Evolutionary conservation across 2,888 invertebrate species (phyloP).

Genomic region (Adineta ricciae): DNA sequence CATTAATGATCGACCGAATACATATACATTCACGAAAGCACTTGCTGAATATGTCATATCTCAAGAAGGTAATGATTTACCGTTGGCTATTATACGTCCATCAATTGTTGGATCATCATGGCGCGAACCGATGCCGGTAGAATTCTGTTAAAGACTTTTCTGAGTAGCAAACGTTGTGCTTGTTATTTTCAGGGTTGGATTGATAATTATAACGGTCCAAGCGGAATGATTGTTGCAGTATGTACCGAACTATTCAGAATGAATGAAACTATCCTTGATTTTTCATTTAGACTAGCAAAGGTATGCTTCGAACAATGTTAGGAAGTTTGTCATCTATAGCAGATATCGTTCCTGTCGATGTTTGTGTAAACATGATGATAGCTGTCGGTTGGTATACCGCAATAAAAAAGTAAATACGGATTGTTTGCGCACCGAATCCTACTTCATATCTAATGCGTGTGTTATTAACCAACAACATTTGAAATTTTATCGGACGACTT

Average conservation of each 20-base stretch:
- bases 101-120: conserved; percentile 74
- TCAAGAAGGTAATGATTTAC: conserved; percentile 65
- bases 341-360: conserved; percentile 82
- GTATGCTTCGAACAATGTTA: conserved; percentile 70
- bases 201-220: conserved; percentile 85
- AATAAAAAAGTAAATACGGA: not conserved
- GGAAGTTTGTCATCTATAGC: conserved; percentile 66
- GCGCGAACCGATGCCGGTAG: conserved; percentile 50
- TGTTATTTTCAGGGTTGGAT: conserved; percentile 66
- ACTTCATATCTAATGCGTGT: too few species aligned
- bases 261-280: conserved; percentile 87
- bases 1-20: conserved; percentile 69
- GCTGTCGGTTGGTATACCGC: conserved; percentile 71
- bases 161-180: too few species aligned
- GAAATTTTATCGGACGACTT: too few species aligned
- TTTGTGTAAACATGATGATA: conserved; percentile 76
- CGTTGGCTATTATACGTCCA: conserved; percentile 69
- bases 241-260: conserved; percentile 79
- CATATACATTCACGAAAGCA: conserved; percentile 80
- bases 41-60: conserved; percentile 69
- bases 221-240: conserved; percentile 56
- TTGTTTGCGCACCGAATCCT: too few species aligned
- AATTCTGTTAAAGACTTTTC: not conserved
- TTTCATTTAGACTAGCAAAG: conserved; percentile 61
- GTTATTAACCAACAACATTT: too few species aligned